Percentiles rank a stretch among this genome's conserved stretches.
phyloP scores from a whole-genome alignment of 2,888 invertebrate genomes.

The Rhogogaster chlorosoma region DNA sequence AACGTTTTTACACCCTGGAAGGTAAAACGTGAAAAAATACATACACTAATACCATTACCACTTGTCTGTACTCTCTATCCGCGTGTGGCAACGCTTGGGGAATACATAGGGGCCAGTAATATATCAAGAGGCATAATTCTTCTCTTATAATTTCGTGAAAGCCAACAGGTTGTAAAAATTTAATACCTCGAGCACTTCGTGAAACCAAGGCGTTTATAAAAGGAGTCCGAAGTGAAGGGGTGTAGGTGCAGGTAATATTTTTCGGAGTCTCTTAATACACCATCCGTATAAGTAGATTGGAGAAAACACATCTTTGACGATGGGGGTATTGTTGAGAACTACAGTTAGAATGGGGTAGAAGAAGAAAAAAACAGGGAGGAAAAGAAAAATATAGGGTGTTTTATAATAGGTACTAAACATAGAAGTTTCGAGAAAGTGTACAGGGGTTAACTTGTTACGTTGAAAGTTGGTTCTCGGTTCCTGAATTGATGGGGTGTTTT shows the following conservation, averaged over 20 bases:
- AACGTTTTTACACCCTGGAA: slow-evolving; percentile 5
- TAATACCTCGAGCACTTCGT: neutral
- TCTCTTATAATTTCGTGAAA: neutral
- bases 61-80: neutral
- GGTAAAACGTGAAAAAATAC: neutral
- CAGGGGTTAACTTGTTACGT: neutral
- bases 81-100: neutral
- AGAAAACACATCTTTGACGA: neutral
- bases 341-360: neutral
- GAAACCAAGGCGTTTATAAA: neutral
- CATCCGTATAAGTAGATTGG: neutral
- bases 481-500: slow-evolving; percentile 13
- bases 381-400: neutral
- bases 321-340: neutral
- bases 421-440: slow-evolving; percentile 26
- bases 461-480: slow-evolving; percentile 20
- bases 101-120: neutral
- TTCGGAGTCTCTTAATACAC: neutral
- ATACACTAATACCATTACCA: neutral
- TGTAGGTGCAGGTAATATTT: neutral
- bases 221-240: neutral
- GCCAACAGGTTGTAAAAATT: neutral
- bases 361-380: neutral
- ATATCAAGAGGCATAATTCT: neutral
- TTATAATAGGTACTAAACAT: slow-evolving; percentile 23